Evolutionary conservation across 2,797 vertebrate species (phyloP).

Genomic region (Odontamblyopus lacepedii): DNA sequence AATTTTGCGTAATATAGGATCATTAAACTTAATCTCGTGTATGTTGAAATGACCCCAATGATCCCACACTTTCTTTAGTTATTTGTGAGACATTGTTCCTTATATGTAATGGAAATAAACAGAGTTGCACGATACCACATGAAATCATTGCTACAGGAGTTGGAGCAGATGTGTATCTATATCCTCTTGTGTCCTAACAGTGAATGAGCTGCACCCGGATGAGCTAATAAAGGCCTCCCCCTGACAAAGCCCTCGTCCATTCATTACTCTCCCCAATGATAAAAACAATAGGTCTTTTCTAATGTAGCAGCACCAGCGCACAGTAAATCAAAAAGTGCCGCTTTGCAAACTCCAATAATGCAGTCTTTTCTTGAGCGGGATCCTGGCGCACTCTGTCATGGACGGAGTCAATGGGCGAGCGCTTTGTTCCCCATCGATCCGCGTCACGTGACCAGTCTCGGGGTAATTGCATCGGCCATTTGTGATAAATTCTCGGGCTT

Average conservation of each 20-base stretch:
- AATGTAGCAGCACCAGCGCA: constrained; percentile 63
- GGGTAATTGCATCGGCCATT: constrained; percentile 75
- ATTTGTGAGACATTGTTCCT: neutral
- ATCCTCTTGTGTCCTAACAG: constrained; percentile 18
- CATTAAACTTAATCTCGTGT: too few species aligned
- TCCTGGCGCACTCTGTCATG: constrained; percentile 69
- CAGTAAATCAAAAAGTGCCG: constrained; percentile 76
- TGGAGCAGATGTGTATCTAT: neutral
- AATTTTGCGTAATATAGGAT: too few species aligned
- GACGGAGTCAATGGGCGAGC: constrained; percentile 67
- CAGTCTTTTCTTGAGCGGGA: constrained; percentile 61
- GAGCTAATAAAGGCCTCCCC: constrained; percentile 62
- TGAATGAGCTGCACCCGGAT: constrained; percentile 61
- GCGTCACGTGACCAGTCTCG: constrained; percentile 66
- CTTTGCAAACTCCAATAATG: constrained; percentile 70
- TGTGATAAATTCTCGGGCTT: constrained; percentile 76
- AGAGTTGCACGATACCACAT: neutral
- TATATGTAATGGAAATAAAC: neutral
- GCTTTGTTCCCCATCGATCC: constrained; percentile 81
- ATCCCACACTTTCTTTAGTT: too few species aligned
- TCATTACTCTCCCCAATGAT: constrained; percentile 58
- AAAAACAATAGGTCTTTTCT: constrained; percentile 75
- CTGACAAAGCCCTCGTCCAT: constrained; percentile 41
- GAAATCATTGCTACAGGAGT: neutral
- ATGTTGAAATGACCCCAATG: too few species aligned